Evolutionary conservation across 2,113 vertebrate genomes (phyloP).

Genomic region (Tylochromis polylepis): DNA sequence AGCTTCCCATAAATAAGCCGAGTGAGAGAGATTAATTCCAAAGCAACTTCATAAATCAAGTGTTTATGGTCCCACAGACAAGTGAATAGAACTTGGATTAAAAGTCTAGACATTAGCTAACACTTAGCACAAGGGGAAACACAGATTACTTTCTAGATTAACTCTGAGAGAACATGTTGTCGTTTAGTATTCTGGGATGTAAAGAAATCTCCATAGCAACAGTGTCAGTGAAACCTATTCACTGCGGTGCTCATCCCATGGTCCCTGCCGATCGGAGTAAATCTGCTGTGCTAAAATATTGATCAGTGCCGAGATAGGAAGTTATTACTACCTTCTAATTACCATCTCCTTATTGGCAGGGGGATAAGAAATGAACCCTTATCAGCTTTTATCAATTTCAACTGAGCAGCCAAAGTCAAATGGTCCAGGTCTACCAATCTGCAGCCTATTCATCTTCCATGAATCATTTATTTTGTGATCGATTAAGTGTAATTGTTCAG

Average conservation of each 20-base stretch:
- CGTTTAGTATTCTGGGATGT: constrained; percentile 68
- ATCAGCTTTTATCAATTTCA: constrained; percentile 93
- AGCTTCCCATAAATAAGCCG: constrained; percentile 64
- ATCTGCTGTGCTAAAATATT: constrained; percentile 89
- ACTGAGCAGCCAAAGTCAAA: constrained; percentile 85
- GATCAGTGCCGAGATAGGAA: constrained; percentile 87
- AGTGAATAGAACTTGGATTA: constrained; percentile 39
- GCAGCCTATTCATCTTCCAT: constrained; percentile 94
- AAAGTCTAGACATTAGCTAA: constrained; percentile 63
- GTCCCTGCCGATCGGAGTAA: constrained; percentile 74
- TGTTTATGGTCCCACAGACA: constrained; percentile 41
- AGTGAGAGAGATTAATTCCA: constrained; percentile 66
- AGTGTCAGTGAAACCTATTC: constrained; percentile 68
- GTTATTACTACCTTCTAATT: constrained; percentile 92
- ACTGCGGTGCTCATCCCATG: constrained; percentile 61
- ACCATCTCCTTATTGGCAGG: constrained; percentile 86
- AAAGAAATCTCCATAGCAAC: constrained; percentile 81
- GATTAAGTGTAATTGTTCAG: constrained; percentile 96
- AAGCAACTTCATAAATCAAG: constrained; percentile 71
- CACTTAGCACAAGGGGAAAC: constrained; percentile 45
- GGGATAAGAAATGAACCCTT: constrained; percentile 82
- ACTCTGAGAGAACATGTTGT: constrained; percentile 43
- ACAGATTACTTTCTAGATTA: constrained; percentile 60
- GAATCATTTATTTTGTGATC: constrained; percentile 99
- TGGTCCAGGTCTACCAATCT: constrained; percentile 87